phyloP scores from a whole-genome alignment of 2,888 invertebrate genomes.

The Patella caerulea region DNA sequence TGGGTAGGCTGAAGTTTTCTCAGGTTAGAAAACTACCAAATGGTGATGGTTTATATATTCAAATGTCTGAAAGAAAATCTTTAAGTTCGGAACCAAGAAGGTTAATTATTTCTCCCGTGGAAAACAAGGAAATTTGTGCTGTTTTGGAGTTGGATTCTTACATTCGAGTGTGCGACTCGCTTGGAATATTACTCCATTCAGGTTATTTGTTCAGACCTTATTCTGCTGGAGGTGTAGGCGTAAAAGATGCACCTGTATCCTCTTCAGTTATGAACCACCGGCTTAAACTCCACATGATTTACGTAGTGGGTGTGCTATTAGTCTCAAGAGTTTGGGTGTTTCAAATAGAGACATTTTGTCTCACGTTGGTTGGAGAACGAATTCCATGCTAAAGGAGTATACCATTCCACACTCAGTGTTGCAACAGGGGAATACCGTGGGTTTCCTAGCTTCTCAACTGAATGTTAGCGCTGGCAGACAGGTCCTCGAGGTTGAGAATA shows the following conservation, averaged over 20 bases:
- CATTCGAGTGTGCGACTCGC: not conserved
- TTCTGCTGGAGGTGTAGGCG: not conserved
- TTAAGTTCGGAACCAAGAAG: not conserved
- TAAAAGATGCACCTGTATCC: slow-evolving; percentile 10
- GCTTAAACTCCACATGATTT: too few relatives aligned
- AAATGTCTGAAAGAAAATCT: not conserved
- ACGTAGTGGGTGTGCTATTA: slow-evolving; percentile 19
- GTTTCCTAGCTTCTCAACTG: not conserved
- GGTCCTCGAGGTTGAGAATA: not conserved
- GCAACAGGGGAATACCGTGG: not conserved
- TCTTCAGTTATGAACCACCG: too few relatives aligned
- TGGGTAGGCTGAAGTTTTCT: not conserved
- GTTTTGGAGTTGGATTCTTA: not conserved
- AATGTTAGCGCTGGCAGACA: not conserved
- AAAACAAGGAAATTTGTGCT: not conserved
- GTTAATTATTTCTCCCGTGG: not conserved
- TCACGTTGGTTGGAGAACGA: slow-evolving; percentile 15
- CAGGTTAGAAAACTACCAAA: not conserved
- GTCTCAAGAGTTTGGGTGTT: not conserved
- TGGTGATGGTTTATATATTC: not conserved
- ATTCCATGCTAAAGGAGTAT: not conserved
- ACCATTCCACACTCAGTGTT: not conserved
- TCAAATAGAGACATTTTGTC: slow-evolving; percentile 10
- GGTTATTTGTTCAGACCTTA: slow-evolving; percentile 20
- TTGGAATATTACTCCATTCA: not conserved